Conservation (phyloP, 1,140 invertebrate species). For the Drosophila novamexicana region DNA sequence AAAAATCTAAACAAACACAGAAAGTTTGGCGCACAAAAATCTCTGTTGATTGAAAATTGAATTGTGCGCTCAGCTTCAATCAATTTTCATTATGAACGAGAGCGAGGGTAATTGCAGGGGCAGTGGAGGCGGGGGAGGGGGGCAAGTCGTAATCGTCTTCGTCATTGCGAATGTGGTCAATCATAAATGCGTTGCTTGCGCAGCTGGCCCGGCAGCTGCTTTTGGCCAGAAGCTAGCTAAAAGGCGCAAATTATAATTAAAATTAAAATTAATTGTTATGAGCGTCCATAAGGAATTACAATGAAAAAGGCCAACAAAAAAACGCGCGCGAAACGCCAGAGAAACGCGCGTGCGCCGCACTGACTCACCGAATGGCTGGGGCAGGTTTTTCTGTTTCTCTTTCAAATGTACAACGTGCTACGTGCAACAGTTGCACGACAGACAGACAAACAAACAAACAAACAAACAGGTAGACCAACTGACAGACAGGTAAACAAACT, state of each 20-base stretch:
- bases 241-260: slow-evolving; percentile 36
- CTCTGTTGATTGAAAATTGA: slow-evolving; percentile 58
- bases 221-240: slow-evolving; percentile 44
- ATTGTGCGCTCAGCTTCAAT: slow-evolving; percentile 58
- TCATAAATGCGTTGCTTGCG: slow-evolving; percentile 16
- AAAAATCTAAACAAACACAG: slow-evolving; percentile 55
- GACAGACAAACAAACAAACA: slow-evolving; percentile 1
- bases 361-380: slow-evolving; percentile 14
- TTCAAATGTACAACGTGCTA: slow-evolving; percentile 14
- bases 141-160: slow-evolving; percentile 1
- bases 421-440: slow-evolving; percentile 55
- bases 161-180: slow-evolving; percentile 14
- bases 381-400: slow-evolving; percentile 10
- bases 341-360: slow-evolving; percentile 25
- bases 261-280: slow-evolving; percentile 78
- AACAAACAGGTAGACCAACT: slow-evolving; percentile 13
- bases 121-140: not conserved
- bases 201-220: slow-evolving; percentile 8
- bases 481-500: slow-evolving; percentile 56
- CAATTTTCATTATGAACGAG: slow-evolving; percentile 64
- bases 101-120: not conserved
- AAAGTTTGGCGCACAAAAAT: slow-evolving; percentile 24
- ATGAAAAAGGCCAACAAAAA: slow-evolving; percentile 51
- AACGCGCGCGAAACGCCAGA: slow-evolving; percentile 43
- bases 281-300: slow-evolving; percentile 65